Base-by-base conservation (phyloP, 2,888 invertebrate species). In the Sphecodes monilicornis region DNA sequence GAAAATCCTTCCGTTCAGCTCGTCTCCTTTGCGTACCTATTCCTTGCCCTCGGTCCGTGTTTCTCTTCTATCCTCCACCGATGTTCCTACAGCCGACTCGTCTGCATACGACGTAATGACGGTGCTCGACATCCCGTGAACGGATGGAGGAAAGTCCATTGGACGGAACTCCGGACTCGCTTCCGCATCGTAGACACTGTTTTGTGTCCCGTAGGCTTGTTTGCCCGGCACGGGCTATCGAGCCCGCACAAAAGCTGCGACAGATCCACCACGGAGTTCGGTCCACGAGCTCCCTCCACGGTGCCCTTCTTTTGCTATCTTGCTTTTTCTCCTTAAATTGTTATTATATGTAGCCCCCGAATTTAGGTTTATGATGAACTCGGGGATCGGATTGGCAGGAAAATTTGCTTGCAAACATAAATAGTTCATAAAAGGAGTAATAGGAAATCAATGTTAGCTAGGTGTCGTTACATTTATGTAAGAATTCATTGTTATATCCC, bases 181-280 rank as follows among this genome's bases (percentile, higher is more conserved):
- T 87, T 87, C 82, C 71, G 85, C 84, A 46, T 81, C 85, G 82
- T 68, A 22, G 77, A 84, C 46, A 78, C 86, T 84, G 82, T 88
- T 91, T 90, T 90, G 90, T 91, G 88, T 91, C 79, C 80, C 86
- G 85, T 86, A 90, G 90, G 89, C 91, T 91, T 91, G 92, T 92
- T 92, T 92, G 90, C 86, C 89, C 89, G 86, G 88, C 90, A 90
- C 90, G 88, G 89, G 82, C 89, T 91, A 91, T 93, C 90, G 91
- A 92, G 88, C 89, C 87, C 86, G 89, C 86, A 90, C 88, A 91
- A 92, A 92, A 90, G 91, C 83, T 76, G 57, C 68, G 41, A 68
- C 54, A n/a, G 71, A 70, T 70, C 76, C 41, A 71, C 36, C 54
- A 66, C 10, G 26, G 54, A 54, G 57, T 71, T 50, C 64, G 60